These are phyloP conservation scores for Drosophila baimaii DNA, from an alignment of 1,140 invertebrate genomes.

Conservation along the genomic window DNA sequence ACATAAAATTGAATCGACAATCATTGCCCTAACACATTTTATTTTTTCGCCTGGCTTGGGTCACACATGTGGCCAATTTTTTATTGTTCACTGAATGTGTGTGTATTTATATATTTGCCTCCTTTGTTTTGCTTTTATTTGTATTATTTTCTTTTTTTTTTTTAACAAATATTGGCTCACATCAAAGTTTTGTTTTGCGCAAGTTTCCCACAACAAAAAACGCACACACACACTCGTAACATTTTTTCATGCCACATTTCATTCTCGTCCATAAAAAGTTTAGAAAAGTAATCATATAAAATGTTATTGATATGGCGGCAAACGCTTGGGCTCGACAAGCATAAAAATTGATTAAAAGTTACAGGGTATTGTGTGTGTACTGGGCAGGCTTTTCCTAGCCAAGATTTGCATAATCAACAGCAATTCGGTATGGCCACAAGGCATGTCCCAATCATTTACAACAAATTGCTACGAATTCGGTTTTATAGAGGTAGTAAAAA, in stretches of 20 bases:
- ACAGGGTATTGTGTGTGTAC: slow-evolving; percentile 10
- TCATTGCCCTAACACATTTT: slow-evolving; percentile 36
- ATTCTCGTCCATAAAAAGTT: slow-evolving; percentile 70
- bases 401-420: slow-evolving; percentile 48
- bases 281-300: slow-evolving; percentile 81
- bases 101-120: slow-evolving; percentile 69
- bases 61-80: slow-evolving; percentile 75
- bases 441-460: slow-evolving; percentile 25
- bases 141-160: slow-evolving; percentile 34
- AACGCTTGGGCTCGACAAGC: slow-evolving; percentile 37
- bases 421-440: slow-evolving; percentile 23
- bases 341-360: slow-evolving; percentile 75
- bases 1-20: slow-evolving; percentile 68
- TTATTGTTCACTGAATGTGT: slow-evolving; percentile 72
- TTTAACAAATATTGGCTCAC: slow-evolving; percentile 67
- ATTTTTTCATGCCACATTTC: slow-evolving; percentile 73
- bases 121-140: slow-evolving; percentile 47
- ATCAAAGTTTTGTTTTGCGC: slow-evolving; percentile 48
- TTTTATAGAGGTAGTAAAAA: slow-evolving; percentile 22
- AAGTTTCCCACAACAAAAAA: slow-evolving; percentile 38
- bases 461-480: slow-evolving; percentile 19
- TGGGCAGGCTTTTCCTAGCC: neutral
- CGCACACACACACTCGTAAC: neutral
- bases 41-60: slow-evolving; percentile 36
- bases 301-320: slow-evolving; percentile 74